Conservation (phyloP, 2,113 vertebrate genomes). For the Callocephalon fimbriatum region DNA sequence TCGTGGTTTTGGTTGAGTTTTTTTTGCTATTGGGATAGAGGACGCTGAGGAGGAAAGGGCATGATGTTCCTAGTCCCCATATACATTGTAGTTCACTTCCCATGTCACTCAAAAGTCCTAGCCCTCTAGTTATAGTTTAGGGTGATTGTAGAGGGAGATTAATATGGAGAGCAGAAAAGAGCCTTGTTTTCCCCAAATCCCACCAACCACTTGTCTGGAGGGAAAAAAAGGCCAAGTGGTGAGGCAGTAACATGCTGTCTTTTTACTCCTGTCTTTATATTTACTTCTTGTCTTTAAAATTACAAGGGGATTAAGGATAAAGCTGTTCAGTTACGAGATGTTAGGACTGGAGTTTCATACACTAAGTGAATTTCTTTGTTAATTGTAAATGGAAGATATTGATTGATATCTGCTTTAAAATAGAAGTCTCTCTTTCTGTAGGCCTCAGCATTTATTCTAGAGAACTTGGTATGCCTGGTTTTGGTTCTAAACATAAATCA, state of each 20-base stretch:
- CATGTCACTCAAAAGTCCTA: not conserved
- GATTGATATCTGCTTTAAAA: not conserved
- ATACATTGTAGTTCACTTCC: not conserved
- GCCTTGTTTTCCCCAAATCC: not conserved
- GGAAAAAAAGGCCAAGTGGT: not conserved
- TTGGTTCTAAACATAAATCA: not conserved
- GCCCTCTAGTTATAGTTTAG: not conserved
- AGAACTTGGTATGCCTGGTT: not conserved
- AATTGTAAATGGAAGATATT: not conserved
- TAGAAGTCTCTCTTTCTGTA: fast-evolving
- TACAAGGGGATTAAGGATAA: not conserved
- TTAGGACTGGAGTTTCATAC: not conserved
- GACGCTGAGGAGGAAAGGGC: not conserved
- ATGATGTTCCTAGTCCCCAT: not conserved
- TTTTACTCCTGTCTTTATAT: not conserved
- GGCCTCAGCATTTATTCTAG: not conserved
- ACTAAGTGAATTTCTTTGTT: not conserved
- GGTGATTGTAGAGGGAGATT: not conserved
- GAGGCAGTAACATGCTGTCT: fast-evolving
- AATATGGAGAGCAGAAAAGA: not conserved
- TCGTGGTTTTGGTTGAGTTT: not conserved
- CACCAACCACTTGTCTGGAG: not conserved
- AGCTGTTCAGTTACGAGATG: not conserved
- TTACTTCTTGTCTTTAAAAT: not conserved
- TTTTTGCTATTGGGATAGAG: not conserved